Evolutionary conservation across 2,888 invertebrate species (phyloP).

Genomic region (Girardia tigrina): DNA sequence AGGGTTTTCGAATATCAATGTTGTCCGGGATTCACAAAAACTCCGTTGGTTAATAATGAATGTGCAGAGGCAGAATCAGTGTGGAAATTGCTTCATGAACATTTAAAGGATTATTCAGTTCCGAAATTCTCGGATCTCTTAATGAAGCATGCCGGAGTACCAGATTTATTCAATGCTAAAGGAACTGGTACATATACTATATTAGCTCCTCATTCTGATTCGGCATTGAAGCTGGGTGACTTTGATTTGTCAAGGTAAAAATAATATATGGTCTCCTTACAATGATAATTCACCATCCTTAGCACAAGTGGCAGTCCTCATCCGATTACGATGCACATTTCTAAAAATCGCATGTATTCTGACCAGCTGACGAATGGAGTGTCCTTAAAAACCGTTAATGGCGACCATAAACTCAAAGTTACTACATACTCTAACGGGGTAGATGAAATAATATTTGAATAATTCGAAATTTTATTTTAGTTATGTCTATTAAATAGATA

Average conservation of each 20-base stretch:
- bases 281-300: background rate
- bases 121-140: background rate
- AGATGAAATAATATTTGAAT: background rate
- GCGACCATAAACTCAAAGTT: constrained; percentile 27
- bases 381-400: constrained; percentile 7
- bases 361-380: constrained; percentile 20
- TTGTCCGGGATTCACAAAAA: constrained; percentile 24
- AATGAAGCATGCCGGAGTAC: background rate
- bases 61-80: constrained; percentile 24
- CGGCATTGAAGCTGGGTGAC: constrained; percentile 1
- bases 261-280: background rate
- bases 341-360: constrained; percentile 21
- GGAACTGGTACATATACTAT: constrained; percentile 3
- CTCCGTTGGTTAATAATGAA: background rate
- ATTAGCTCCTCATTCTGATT: constrained; percentile 14
- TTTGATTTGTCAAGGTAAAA: constrained; percentile 25
- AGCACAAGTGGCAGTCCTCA: constrained; percentile 36
- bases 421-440: constrained; percentile 32
- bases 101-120: constrained; percentile 1
- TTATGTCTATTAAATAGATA: too few relatives aligned
- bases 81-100: background rate
- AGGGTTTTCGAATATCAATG: constrained; percentile 17
- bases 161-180: background rate
- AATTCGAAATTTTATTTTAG: too few relatives aligned
- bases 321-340: constrained; percentile 21